A percentile compares a stretch with the other conserved stretches of the same genome.
Conservation (phyloP, 2,797 vertebrate species). For the Syngnathus acus region DNA sequence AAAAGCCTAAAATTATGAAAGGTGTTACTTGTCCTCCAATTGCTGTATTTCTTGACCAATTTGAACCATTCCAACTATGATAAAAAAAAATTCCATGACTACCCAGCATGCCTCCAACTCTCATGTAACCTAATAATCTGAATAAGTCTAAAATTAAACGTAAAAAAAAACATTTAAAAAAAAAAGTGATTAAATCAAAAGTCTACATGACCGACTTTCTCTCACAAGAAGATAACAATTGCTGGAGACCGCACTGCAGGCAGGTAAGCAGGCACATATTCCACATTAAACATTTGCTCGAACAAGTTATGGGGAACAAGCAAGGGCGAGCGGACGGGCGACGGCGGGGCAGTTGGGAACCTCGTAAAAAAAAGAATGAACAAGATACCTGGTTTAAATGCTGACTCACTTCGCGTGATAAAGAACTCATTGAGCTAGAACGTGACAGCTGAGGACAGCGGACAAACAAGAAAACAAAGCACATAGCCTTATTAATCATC, state of each 20-base stretch:
- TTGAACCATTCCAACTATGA: no score
- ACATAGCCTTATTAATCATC: slow-evolving; percentile 60
- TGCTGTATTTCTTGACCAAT: no score
- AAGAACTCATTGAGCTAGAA: slow-evolving; percentile 98
- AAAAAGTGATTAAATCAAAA: neutral
- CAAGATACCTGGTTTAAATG: slow-evolving; percentile 94
- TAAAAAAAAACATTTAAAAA: no score
- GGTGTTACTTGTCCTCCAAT: no score
- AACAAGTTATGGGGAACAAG: slow-evolving; percentile 27
- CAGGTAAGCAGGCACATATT: slow-evolving; percentile 24
- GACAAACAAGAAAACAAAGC: slow-evolving; percentile 50
- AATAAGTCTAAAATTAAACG: neutral
- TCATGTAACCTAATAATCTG: no score
- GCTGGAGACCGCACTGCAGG: slow-evolving; percentile 29
- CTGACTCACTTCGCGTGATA: slow-evolving; percentile 97
- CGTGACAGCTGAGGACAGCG: slow-evolving; percentile 90
- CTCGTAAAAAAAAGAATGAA: slow-evolving; percentile 75
- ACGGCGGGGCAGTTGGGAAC: slow-evolving; percentile 28
- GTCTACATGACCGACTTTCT: neutral
- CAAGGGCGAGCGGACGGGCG: slow-evolving; percentile 1
- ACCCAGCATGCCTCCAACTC: neutral
- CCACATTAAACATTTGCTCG: slow-evolving; percentile 17
- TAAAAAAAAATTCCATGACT: no score
- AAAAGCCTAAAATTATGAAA: no score
- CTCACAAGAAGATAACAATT: neutral